Conservation (phyloP, 2,113 vertebrate genomes). For the Cyanoramphus novaezelandiae region DNA sequence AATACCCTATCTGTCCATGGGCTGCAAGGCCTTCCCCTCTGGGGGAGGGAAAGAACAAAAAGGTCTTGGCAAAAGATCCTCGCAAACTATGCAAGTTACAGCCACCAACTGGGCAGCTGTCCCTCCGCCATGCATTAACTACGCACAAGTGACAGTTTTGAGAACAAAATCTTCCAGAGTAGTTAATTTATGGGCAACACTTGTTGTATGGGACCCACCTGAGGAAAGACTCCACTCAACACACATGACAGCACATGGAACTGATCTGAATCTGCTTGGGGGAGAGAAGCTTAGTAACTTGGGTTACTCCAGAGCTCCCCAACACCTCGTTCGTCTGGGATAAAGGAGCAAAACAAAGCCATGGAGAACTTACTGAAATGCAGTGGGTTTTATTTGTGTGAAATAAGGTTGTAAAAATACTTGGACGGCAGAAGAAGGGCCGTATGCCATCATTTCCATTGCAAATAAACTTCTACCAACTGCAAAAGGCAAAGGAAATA, state of each 20-base stretch:
- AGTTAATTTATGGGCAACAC: background rate
- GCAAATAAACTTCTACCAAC: background rate
- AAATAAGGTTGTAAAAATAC: background rate
- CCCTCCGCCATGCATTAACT: background rate
- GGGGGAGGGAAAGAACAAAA: background rate
- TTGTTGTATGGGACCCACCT: background rate
- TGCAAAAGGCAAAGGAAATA: background rate
- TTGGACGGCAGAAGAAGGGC: background rate
- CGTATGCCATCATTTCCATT: background rate
- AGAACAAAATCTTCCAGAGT: background rate
- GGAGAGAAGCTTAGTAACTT: background rate
- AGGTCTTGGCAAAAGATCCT: background rate
- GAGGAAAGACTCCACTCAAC: background rate
- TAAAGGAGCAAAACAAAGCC: background rate
- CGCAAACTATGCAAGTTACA: accelerated
- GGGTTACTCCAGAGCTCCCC: background rate
- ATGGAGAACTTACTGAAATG: background rate
- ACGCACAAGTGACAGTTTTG: background rate
- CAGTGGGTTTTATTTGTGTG: background rate
- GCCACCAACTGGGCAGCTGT: background rate
- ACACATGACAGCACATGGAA: accelerated
- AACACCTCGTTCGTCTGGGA: background rate
- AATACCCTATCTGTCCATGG: background rate
- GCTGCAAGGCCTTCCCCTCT: background rate
- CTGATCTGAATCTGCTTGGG: accelerated